Evolutionary conservation across 2,113 vertebrate species (phyloP), one percentile per base, ranked within the genome.

Genomic region (Oxygymnocypris stewartii): DNA sequence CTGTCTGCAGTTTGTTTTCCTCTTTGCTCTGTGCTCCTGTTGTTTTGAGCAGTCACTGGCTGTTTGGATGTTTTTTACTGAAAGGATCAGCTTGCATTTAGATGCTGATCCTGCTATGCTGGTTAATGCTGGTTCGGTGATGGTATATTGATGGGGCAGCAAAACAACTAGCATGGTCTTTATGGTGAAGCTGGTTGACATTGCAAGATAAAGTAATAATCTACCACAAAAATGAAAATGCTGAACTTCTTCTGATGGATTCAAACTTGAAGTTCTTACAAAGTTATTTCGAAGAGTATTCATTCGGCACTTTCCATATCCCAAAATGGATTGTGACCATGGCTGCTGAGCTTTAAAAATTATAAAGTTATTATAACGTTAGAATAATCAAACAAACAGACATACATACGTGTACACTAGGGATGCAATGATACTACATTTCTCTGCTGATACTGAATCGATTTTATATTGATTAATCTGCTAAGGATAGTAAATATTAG

Each of bases 1-100:
- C 79, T 81, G 79, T 44, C 79, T 67, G 40, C 59, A 31, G 79
- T 67, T 81, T 81, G 79, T 81, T 81, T 81, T 81, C 37, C 79
- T 47, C 59, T 65, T 81, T 81, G 54, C 51, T 63, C 54, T 61
- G 78, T 63, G 16, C 78, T 37, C 54, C 37, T 42, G 59, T 81
- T 81, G 40, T 81, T 67, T 67, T 25, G 59, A 28, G 79, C 40
- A 47, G 25, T 44, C n/a, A 2, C 14, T 47, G 37, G 1, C 59
- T 65, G 37, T 44, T 81, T 65, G 1, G 37, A 31, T 81, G 40
- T 81, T 67, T 79, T 37, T 57, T 28, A 47, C 14, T 47, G 4
- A 12, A 81, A 65, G n/a, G 42, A 65, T 8, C n/a, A 67, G n/a
- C 14, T 28, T 65, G 79, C 42, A 12, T 47, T 81, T 31, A 18